phyloP scores from a whole-genome alignment of 2,888 invertebrate species.

The Ecliptopera silaceata region DNA sequence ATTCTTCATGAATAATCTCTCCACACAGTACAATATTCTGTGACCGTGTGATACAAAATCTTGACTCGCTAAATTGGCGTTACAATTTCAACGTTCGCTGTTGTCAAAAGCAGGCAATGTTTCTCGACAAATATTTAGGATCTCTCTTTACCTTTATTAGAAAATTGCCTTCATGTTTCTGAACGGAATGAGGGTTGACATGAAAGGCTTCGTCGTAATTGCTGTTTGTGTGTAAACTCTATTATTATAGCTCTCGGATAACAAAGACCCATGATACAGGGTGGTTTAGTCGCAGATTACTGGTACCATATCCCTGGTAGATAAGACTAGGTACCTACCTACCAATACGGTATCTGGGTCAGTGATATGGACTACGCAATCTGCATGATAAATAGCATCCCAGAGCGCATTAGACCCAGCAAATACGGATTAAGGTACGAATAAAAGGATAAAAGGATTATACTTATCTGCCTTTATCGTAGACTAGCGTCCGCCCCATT shows the following conservation, averaged over 20 bases:
- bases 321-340: no score
- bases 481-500: no score
- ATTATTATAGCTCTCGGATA: conserved; percentile 52
- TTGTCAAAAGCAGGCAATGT: conserved; percentile 31
- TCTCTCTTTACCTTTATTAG: conserved; percentile 56
- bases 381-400: no score
- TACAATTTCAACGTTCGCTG: conserved; percentile 19
- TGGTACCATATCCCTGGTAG: not conserved
- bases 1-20: no score
- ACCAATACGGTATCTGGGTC: not conserved
- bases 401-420: no score
- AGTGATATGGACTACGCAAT: no score
- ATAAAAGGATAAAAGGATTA: no score
- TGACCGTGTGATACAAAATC: not conserved
- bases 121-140: conserved; percentile 45
- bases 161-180: conserved; percentile 58
- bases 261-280: conserved; percentile 51
- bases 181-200: conserved; percentile 57
- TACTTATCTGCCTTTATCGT: no score
- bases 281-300: conserved; percentile 10
- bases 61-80: not conserved
- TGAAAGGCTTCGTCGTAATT: conserved; percentile 59
- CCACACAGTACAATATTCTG: no score
- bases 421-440: no score
- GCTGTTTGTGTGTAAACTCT: conserved; percentile 61